Evolutionary conservation across 23 tunicate genomes (phyloP), one percentile per base, ranked within the genome.

Genomic region (Phallusia fumigata): DNA sequence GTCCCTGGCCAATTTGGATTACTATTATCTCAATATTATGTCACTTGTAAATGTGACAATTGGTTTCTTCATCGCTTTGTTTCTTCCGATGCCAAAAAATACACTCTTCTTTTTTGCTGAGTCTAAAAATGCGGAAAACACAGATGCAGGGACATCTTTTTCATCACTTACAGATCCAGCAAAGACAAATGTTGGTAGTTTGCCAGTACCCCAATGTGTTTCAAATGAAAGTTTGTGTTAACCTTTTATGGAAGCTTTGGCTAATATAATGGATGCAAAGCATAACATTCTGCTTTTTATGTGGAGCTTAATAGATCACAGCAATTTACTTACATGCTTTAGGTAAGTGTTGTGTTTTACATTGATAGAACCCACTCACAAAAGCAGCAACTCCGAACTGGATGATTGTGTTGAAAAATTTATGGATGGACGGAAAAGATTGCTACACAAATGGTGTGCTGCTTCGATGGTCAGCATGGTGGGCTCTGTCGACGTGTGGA

Each of bases 391-490:
- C 47, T 40, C 47, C 11, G 13, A 13, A 13, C 28, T 58, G 69
- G 69, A 21, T 1, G 16, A 22, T 6, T 58, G 69, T 58, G 8
- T 16, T 58, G 16, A 8, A 58, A 8, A 58, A 22, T 21, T 24
- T 58, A 22, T 58, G 69, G 78, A 44, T 51, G 36, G 86, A 88
- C 40, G 36, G 76, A 0, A 76, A 64, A 77, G 69, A 33, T 77
- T 82, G 86, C 64, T 90, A 85, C 79, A 79, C 77, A 13, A 53
- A 84, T 45, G 32, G 22, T 28, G 53, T 31, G 0, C 74, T 93
- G n/a, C 69, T 94, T 33, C 90, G 91, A 45, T 94, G 98, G 98
- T 94, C 98, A 3, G 51, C 86, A 18, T 94, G 98, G 98, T 94
- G 93, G 94, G 94, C 94, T 21, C 40, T 89, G 58, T 89, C 94